A percentile compares a stretch with the other conserved stretches of the same genome.
Evolutionary conservation across 2,797 vertebrate species (phyloP).

Genomic region (Eulemur coronatus): DNA sequence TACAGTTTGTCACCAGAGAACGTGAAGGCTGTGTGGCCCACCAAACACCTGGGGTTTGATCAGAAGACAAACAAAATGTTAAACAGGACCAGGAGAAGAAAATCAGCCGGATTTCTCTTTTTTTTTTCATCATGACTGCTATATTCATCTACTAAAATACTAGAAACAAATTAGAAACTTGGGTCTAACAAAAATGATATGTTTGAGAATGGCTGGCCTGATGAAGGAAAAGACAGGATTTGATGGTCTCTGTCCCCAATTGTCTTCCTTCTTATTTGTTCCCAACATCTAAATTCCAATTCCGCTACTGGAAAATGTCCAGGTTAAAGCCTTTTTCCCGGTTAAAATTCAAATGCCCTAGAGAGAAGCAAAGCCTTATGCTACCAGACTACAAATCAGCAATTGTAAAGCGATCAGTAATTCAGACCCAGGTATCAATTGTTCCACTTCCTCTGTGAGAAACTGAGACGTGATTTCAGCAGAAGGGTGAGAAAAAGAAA

Average conservation of each 20-base stretch:
- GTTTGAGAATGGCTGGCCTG: not conserved
- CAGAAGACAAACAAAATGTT: not conserved
- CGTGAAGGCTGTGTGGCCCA: not conserved
- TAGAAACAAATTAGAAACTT: not conserved
- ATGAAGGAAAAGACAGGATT: not conserved
- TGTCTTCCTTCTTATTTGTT: not conserved
- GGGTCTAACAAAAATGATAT: not conserved
- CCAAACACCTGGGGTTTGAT: not conserved
- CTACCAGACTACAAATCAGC: not conserved
- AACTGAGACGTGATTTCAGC: not conserved
- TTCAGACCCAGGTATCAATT: not conserved
- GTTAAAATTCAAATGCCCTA: not conserved
- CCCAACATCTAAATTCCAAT: not conserved
- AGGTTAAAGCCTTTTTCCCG: not conserved
- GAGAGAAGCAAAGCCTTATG: not conserved
- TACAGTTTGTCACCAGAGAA: not conserved
- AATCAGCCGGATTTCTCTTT: not conserved
- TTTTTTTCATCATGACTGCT: not conserved
- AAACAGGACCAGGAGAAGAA: not conserved
- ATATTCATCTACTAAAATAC: not conserved
- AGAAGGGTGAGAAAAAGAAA: not conserved
- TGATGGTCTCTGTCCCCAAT: not conserved
- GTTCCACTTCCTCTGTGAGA: not conserved
- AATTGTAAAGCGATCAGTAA: not conserved
- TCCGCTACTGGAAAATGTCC: not conserved